These are phyloP conservation scores for Panthera uncia DNA, from an alignment of 2,113 vertebrate genomes.

Conservation along the genomic window DNA sequence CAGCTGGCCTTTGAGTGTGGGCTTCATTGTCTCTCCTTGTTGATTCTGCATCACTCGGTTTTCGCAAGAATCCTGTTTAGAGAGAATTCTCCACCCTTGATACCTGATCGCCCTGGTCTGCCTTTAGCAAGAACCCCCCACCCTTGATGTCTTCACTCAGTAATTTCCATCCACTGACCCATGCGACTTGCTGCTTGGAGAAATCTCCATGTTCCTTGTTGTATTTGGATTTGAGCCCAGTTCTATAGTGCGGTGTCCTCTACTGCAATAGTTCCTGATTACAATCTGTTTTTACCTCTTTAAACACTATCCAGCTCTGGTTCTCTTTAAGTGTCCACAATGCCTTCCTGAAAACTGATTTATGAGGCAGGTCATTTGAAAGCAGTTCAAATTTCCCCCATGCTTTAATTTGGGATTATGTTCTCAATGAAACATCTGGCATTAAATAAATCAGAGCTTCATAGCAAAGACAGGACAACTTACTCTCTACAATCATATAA, in stretches of 20 bases:
- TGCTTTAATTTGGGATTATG: not conserved
- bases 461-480: not conserved
- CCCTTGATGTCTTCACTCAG: not conserved
- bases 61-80: not conserved
- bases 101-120: not conserved
- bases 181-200: not conserved
- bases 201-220: not conserved
- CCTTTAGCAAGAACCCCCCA: not conserved
- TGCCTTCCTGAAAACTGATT: not conserved
- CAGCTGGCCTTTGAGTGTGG: not conserved
- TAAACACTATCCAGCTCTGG: not conserved
- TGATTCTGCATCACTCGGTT: not conserved
- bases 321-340: not conserved
- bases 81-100: not conserved
- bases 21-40: not conserved
- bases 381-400: not conserved
- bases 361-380: slow-evolving; percentile 1
- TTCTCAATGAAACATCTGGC: not conserved
- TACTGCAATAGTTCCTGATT: not conserved
- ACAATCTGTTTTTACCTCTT: not conserved
- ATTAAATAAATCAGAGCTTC: not conserved
- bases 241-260: not conserved
- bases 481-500: not conserved
- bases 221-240: not conserved
- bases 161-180: not conserved